Evolutionary conservation across 2,888 invertebrate species (phyloP).

Genomic region (Tethea ocularis): DNA sequence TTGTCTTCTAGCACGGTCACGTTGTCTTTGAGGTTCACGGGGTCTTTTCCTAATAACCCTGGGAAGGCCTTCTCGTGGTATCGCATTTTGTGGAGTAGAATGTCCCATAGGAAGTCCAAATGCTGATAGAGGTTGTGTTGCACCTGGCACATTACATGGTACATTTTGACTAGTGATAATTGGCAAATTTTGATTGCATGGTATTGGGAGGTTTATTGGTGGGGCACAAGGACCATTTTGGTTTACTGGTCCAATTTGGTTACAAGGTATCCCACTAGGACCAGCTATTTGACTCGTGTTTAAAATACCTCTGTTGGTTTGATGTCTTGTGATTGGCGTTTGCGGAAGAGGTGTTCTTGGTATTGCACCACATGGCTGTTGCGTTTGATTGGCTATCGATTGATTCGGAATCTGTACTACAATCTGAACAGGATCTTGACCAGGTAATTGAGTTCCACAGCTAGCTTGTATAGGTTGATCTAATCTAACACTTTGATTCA

Average conservation of each 20-base stretch:
- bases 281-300: conserved; percentile 21
- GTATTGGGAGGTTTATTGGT: not conserved
- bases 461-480: not conserved
- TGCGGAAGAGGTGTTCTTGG: not conserved
- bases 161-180: not conserved
- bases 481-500: not conserved
- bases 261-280: conserved; percentile 11
- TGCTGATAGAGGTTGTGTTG: not conserved
- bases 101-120: not conserved
- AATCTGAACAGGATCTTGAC: not conserved
- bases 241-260: not conserved
- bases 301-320: conserved; percentile 10
- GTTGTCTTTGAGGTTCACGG: conserved; percentile 18
- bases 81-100: conserved; percentile 17
- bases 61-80: conserved; percentile 26
- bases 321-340: not conserved
- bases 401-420: not conserved
- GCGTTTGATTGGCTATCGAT: not conserved
- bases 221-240: not conserved
- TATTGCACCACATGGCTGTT: not conserved
- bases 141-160: not conserved
- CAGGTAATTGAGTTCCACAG: not conserved
- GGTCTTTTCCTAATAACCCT: conserved; percentile 20
- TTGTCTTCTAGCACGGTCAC: conserved; percentile 24
- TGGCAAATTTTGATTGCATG: not conserved